These are phyloP conservation scores for Gymnorhina tibicen DNA, from an alignment of 2,113 vertebrate species.

Conservation along the genomic window DNA sequence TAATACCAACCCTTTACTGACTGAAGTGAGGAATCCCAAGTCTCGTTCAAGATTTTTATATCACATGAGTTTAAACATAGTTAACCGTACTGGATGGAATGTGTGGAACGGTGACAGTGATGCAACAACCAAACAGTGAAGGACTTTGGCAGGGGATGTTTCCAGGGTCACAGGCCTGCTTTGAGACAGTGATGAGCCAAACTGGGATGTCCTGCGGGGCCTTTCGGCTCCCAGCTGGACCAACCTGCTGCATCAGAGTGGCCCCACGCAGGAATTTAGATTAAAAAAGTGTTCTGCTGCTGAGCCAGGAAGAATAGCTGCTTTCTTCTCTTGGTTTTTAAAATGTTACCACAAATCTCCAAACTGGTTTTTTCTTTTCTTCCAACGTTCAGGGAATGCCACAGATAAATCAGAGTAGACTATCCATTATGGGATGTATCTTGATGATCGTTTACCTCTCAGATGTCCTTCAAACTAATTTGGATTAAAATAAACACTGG, in stretches of 20 bases:
- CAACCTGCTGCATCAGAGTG: not conserved
- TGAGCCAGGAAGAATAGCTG: not conserved
- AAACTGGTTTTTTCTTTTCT: not conserved
- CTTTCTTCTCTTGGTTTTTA: not conserved
- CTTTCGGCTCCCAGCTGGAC: not conserved
- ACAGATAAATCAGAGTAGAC: not conserved
- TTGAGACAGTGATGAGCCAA: not conserved
- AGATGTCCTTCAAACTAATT: not conserved
- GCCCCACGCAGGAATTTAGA: not conserved
- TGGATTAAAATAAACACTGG: not conserved
- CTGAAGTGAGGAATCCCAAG: not conserved
- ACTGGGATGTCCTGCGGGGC: not conserved
- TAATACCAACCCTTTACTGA: not conserved
- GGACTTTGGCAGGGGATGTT: not conserved
- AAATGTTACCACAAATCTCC: not conserved
- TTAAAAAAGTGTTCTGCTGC: not conserved
- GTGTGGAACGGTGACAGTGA: not conserved
- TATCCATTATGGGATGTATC: not conserved
- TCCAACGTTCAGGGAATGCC: not conserved
- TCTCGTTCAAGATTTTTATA: not conserved
- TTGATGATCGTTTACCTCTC: not conserved
- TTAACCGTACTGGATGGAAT: not conserved
- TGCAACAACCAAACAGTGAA: not conserved
- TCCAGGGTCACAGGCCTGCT: not conserved
- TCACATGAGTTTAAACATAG: not conserved